Conservation (phyloP, 2,888 invertebrate genomes). For the Apamea epomidion region DNA sequence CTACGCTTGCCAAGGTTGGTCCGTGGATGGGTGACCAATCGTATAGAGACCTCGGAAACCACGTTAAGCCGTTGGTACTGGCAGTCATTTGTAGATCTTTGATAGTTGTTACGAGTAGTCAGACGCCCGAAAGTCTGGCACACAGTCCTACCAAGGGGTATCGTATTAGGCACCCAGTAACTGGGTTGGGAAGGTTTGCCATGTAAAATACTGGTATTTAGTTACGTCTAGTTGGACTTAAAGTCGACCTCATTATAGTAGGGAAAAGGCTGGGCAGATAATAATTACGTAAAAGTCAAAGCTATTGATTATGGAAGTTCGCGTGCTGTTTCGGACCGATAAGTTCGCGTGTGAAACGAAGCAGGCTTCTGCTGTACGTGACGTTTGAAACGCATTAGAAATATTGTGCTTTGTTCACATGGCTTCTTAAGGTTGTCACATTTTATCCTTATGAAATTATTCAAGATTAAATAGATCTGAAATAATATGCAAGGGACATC, state of each 20-base stretch:
- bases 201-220: neutral
- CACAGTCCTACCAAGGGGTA: neutral
- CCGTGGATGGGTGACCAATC: neutral
- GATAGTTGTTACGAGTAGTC: neutral
- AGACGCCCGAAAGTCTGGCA: neutral
- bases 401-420: neutral
- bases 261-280: neutral
- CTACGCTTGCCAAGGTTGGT: neutral
- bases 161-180: too few relatives aligned
- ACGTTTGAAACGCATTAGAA: conserved; percentile 24
- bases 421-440: neutral
- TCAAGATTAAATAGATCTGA: neutral
- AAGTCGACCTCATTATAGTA: neutral
- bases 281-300: conserved; percentile 56
- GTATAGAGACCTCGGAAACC: neutral
- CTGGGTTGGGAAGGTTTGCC: neutral
- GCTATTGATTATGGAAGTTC: conserved; percentile 66
- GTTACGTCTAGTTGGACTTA: neutral
- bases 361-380: conserved; percentile 14
- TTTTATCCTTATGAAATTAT: too few relatives aligned
- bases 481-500: neutral
- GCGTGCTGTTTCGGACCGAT: conserved; percentile 59
- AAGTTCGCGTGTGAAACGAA: conserved; percentile 63
- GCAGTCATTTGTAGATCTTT: neutral
- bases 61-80: too few relatives aligned